Evolutionary conservation across 2,888 invertebrate species (phyloP).

Genomic region (Microplitis manilae): DNA sequence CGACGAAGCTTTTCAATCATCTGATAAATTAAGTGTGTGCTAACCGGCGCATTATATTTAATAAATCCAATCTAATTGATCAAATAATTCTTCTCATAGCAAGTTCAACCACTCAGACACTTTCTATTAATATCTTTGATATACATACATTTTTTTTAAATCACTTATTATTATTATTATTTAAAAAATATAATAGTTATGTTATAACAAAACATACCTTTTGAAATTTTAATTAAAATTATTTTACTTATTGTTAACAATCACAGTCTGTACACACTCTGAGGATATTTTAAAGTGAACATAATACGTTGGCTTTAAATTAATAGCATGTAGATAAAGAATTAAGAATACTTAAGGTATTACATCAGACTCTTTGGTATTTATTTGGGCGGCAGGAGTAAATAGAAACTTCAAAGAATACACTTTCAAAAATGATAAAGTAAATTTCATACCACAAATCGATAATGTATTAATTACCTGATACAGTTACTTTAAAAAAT

Average conservation of each 20-base stretch:
- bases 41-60: background rate
- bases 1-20: background rate
- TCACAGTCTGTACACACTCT: background rate
- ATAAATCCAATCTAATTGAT: background rate
- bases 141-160: background rate
- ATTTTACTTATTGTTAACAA: no score
- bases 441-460: no score
- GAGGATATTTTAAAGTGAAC: background rate
- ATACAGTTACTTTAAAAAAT: no score
- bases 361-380: background rate
- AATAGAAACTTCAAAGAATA: no score
- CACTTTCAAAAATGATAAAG: no score
- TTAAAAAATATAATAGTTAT: no score
- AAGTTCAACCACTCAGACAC: background rate
- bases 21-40: background rate
- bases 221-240: no score
- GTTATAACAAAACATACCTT: no score
- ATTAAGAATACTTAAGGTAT: background rate
- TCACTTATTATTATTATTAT: background rate
- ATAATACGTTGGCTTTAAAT: background rate
- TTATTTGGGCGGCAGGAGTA: no score
- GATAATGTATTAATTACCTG: no score
- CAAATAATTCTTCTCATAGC: background rate
- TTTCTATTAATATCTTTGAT: background rate
- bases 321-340: background rate